Evolutionary conservation across 2,888 invertebrate species (phyloP).

Genomic region (Drosophila mimetica): DNA sequence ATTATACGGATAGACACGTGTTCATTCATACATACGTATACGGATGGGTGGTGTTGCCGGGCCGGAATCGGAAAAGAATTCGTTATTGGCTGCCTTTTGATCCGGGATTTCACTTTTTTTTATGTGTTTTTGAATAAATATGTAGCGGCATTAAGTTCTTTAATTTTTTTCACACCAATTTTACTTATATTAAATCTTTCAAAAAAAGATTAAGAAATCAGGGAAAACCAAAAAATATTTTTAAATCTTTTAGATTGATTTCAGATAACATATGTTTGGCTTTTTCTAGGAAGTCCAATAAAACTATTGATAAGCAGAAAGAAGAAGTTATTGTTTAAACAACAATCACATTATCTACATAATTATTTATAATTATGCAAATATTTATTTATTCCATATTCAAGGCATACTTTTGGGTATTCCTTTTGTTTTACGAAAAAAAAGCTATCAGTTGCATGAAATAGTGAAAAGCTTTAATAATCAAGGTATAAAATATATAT

Average conservation of each 20-base stretch:
- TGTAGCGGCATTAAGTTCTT: not conserved
- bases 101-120: not conserved
- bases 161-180: too few species aligned
- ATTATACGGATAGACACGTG: slow-evolving; percentile 13
- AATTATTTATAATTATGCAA: too few species aligned
- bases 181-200: too few species aligned
- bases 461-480: slow-evolving; percentile 3
- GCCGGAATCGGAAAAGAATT: not conserved
- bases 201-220: too few species aligned
- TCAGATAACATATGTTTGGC: too few species aligned
- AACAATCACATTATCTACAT: too few species aligned
- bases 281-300: too few species aligned
- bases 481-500: not conserved
- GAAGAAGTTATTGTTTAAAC: too few species aligned
- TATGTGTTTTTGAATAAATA: not conserved
- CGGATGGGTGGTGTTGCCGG: not conserved
- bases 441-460: not conserved
- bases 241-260: too few species aligned
- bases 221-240: too few species aligned
- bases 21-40: not conserved
- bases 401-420: slow-evolving; percentile 19
- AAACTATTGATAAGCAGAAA: too few species aligned
- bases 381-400: not conserved
- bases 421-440: not conserved
- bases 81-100: not conserved